phyloP scores from a whole-genome alignment of 2,888 invertebrate genomes.

The Choristoneura rosaceana region DNA sequence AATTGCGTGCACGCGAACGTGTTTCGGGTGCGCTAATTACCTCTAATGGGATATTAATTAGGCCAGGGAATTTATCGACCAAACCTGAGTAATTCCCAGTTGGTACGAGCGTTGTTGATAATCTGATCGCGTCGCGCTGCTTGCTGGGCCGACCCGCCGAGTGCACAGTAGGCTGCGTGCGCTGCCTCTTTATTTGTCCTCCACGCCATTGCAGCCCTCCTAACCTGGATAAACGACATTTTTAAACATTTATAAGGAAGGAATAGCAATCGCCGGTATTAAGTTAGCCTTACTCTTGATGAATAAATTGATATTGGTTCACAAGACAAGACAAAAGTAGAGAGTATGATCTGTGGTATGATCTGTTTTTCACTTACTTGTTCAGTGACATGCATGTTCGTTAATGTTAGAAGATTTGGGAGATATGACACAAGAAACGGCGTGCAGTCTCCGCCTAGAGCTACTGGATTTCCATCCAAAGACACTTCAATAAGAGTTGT shows the following conservation, averaged over 20 bases:
- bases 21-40: constrained; percentile 29
- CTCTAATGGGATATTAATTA: constrained; percentile 34
- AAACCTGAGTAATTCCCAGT: constrained; percentile 91
- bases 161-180: constrained; percentile 88
- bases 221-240: constrained; percentile 71
- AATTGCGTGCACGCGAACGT: constrained; percentile 20
- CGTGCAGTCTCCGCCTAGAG: constrained; percentile 91
- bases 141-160: constrained; percentile 83
- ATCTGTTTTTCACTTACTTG: constrained; percentile 75
- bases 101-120: constrained; percentile 94
- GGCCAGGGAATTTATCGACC: constrained; percentile 35
- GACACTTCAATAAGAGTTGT: constrained; percentile 92
- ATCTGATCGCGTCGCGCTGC: constrained; percentile 91
- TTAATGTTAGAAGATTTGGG: constrained; percentile 89
- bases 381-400: constrained; percentile 92
- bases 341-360: background rate
- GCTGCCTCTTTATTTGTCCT: constrained; percentile 90
- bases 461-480: constrained; percentile 94
- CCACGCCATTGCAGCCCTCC: constrained; percentile 93
- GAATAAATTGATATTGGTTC: no score
- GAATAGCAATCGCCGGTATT: background rate
- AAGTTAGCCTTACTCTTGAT: background rate
- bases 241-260: background rate
- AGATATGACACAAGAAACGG: constrained; percentile 93
- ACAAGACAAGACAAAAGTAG: no score